Evolutionary conservation across 2,888 invertebrate genomes (phyloP), one percentile per base, ranked within the genome.

Genomic region (Carcina quercana): DNA sequence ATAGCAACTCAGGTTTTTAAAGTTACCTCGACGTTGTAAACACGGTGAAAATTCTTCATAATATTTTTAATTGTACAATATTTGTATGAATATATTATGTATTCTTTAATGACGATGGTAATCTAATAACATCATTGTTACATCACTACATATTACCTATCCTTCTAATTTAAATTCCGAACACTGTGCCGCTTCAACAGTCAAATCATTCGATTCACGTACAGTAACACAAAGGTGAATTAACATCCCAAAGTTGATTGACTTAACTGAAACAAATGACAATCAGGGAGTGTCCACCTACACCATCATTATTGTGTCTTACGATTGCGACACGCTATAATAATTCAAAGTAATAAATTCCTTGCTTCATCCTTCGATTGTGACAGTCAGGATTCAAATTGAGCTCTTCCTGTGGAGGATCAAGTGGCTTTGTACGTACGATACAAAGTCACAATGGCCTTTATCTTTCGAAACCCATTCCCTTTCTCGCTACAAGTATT

Each of bases 311-410:
- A 69, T 59, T 53, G n/a, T 53, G 59, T 62, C 49, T 51, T 47
- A 50, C 53, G 51, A 53, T 59, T 53, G 53, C 50, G 45, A 35
- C 43, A 42, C 39, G 41, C 44, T 50, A 48, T 52, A 45, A 47
- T 38, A 41, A 43, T 52, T 47, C 45, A 44, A 58, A 50, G 60
- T 55, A 62, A 73, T 68, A 65, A 70, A 70, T 70, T 71, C 67
- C 65, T 63, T 64, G 50, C 53, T 50, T 68, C 72, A 78, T 79
- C 79, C 79, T 78, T 71, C 68, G 73, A 76, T 76, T 76, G 79
- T 71, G 38, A 53, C 24, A 30, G 39, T 32, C 46, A 47, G 45
- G 53, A 49, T 42, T 54, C 54, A 61, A 68, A 73, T 69, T 68
- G 67, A 55, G 53, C 45, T 50, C 65, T 70, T 74, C 73, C 74